phyloP scores from a whole-genome alignment of 2,888 invertebrate species.

The Lucinisca nassula region DNA sequence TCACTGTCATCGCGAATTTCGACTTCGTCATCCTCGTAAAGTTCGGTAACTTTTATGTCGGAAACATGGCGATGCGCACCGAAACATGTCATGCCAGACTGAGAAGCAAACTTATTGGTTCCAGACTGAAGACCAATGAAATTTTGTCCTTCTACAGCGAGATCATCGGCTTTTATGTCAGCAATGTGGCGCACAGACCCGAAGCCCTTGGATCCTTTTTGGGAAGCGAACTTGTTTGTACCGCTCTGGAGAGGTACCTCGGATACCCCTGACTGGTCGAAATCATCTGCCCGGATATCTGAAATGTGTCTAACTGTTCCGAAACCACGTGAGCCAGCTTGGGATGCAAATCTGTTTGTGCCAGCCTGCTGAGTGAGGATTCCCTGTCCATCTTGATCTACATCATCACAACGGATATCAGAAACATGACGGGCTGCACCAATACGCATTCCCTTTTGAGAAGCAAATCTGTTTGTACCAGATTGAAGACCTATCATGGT shows the following conservation, averaged over 20 bases:
- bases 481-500: slow-evolving; percentile 84
- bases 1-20: slow-evolving; percentile 50
- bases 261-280: slow-evolving; percentile 79
- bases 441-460: slow-evolving; percentile 84
- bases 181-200: slow-evolving; percentile 84
- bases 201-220: slow-evolving; percentile 86
- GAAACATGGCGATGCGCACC: slow-evolving; percentile 83
- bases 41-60: slow-evolving; percentile 80
- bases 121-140: slow-evolving; percentile 82
- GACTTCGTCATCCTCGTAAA: slow-evolving; percentile 61
- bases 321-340: slow-evolving; percentile 83
- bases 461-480: slow-evolving; percentile 85
- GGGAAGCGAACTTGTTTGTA: slow-evolving; percentile 86
- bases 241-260: slow-evolving; percentile 86
- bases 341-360: slow-evolving; percentile 86
- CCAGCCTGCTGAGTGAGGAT: slow-evolving; percentile 86
- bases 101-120: slow-evolving; percentile 79
- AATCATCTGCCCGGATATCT: slow-evolving; percentile 85
- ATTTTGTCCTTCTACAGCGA: slow-evolving; percentile 75
- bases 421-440: slow-evolving; percentile 81
- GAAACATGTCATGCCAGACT: slow-evolving; percentile 80
- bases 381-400: slow-evolving; percentile 71
- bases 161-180: slow-evolving; percentile 79
- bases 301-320: slow-evolving; percentile 85
- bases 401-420: slow-evolving; percentile 77